phyloP scores from a whole-genome alignment of 1,140 invertebrate genomes.

The Papilio xuthus region DNA sequence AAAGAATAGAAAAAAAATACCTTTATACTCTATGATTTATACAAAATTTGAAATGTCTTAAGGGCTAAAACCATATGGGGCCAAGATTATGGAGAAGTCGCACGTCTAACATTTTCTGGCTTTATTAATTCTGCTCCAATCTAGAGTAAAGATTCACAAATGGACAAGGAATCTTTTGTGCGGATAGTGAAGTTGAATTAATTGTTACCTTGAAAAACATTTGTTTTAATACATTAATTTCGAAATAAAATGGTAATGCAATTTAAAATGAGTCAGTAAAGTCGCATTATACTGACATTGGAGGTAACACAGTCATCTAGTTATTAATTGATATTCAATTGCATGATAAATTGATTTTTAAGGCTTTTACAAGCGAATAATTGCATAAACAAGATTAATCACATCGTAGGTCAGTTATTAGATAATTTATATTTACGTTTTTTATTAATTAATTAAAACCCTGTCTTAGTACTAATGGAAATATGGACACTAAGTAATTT shows the following conservation, averaged over 20 bases:
- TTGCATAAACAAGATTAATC: conserved; percentile 35
- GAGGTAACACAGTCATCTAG: conserved; percentile 29
- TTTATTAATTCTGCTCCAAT: too few species aligned
- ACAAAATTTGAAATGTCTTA: too few species aligned
- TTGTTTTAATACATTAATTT: not conserved
- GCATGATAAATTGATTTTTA: conserved; percentile 37
- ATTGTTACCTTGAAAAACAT: not conserved
- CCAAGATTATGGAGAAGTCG: too few species aligned
- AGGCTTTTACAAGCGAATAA: conserved; percentile 35
- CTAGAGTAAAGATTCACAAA: too few species aligned
- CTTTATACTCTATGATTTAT: too few species aligned
- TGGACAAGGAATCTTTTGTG: too few species aligned
- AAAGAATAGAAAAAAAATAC: too few species aligned
- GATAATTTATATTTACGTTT: conserved; percentile 30
- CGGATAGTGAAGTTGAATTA: too few species aligned
- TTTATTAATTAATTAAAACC: conserved; percentile 28
- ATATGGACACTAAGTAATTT: too few species aligned
- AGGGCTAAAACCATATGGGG: too few species aligned
- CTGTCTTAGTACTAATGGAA: not conserved
- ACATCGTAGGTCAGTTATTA: conserved; percentile 2
- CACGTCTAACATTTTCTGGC: too few species aligned
- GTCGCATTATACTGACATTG: conserved; percentile 20
- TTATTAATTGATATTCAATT: conserved; percentile 30
- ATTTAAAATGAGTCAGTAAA: conserved; percentile 22
- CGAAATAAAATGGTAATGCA: not conserved